These are phyloP conservation scores for Ommatoiulus sabulosus DNA, from an alignment of 2,888 invertebrate species.

Conservation along the genomic window DNA sequence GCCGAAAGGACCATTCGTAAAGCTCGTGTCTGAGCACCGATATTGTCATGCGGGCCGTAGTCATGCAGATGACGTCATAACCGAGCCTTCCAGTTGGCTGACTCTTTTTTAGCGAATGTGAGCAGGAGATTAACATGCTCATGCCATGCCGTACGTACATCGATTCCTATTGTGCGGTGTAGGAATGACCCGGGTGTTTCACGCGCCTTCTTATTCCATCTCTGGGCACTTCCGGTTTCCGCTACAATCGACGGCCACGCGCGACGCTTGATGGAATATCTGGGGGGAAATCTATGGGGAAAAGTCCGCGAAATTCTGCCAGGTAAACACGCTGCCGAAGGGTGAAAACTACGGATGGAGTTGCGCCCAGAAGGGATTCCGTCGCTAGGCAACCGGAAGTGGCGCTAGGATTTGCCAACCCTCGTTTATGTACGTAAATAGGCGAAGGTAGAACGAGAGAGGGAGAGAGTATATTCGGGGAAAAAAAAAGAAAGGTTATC, in stretches of 20 bases:
- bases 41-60: no score
- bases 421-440: not conserved
- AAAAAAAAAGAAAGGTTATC: not conserved
- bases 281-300: no score
- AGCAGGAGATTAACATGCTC: not conserved
- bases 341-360: not conserved
- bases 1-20: no score
- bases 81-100: not conserved
- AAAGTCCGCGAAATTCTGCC: not conserved
- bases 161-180: not conserved
- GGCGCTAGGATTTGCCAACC: not conserved
- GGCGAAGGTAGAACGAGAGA: not conserved
- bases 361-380: not conserved
- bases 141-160: not conserved
- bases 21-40: no score
- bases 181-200: not conserved
- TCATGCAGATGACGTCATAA: not conserved
- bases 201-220: no score
- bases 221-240: not conserved
- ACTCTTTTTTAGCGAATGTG: not conserved
- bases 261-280: not conserved
- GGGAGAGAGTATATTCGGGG: no score
- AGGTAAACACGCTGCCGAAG: not conserved
- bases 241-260: not conserved
- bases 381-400: constrained; percentile 1